phyloP scores from a whole-genome alignment of 37 sponge, comb jelly and placozoan species.

The Mnemiopsis leidyi region DNA sequence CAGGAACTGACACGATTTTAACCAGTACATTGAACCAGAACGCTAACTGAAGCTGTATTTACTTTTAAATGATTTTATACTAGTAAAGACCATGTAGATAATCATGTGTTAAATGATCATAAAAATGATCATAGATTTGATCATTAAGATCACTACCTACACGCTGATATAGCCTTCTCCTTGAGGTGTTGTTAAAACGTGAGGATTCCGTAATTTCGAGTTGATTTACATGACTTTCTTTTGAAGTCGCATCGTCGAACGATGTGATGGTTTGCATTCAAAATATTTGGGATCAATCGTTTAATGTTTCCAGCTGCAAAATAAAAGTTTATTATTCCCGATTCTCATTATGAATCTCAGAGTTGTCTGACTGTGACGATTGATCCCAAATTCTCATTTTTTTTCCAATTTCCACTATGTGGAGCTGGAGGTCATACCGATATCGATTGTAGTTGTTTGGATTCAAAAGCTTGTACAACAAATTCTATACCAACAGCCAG shows the following conservation, averaged over 20 bases:
- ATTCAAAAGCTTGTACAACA: too few species aligned
- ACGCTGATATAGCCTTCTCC: too few species aligned
- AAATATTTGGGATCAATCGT: background rate
- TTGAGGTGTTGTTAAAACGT: too few species aligned
- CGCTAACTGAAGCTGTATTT: background rate
- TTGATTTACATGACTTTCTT: background rate
- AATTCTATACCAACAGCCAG: too few species aligned
- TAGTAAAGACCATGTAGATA: background rate
- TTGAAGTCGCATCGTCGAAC: background rate
- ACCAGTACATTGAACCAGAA: background rate
- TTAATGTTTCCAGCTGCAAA: too few species aligned
- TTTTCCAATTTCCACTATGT: background rate
- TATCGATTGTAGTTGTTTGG: too few species aligned
- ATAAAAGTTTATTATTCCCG: too few species aligned
- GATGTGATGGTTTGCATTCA: background rate
- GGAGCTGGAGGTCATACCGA: background rate
- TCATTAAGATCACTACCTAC: too few species aligned
- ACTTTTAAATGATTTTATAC: background rate
- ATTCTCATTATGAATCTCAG: background rate
- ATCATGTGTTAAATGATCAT: too few species aligned
- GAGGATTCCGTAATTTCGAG: background rate
- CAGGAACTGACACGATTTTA: background rate
- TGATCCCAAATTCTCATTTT: background rate
- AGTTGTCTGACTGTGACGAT: background rate
- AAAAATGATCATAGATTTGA: too few species aligned